Base-by-base conservation (phyloP, 2,888 invertebrate genomes). In the Hydriomena furcata region DNA sequence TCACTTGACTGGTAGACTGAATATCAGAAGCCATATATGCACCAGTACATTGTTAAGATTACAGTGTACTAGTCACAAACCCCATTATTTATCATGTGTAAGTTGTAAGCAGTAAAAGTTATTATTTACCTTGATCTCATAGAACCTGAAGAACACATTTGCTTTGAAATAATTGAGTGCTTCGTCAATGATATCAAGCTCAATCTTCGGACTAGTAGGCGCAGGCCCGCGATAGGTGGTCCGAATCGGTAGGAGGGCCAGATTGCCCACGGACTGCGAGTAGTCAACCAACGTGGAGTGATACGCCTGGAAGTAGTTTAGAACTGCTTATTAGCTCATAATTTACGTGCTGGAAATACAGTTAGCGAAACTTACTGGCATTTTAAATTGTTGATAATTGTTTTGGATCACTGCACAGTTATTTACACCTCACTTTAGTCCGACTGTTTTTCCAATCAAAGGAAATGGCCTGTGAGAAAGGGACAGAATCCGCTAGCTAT, bases 61-160 rank as follows among this genome's bases (percentile, higher is more conserved):
- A n/a, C n/a, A n/a, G n/a, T n/a, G n/a, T n/a, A n/a, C n/a, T n/a
- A n/a, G n/a, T n/a, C n/a, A n/a, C n/a, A n/a, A n/a, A n/a, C n/a
- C n/a, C n/a, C n/a, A n/a, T n/a, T n/a, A n/a, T n/a, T n/a, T n/a
- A n/a, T n/a, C n/a, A n/a, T n/a, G n/a, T n/a, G n/a, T 3, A 17
- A 17, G 17, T 17, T 17, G 4, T 2, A 17, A 17, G 17, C 2
- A 17, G 17, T 17, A 17, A 17, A 2, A 13, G 27, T 17, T 13
- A 28, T n/a, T 6, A 10, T 25, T 65, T 85, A 97, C 97, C 94
- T 99, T 99, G 53, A 99, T 98, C 92, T 99, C 99, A 84, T 99
- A 99, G 24, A 98, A 99, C 63, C 99, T 94, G 82, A 99, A 99
- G 88, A 99, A 99, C 0, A 99, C 98, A 90, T 99, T 99, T 0